A percentile compares a stretch with the other conserved stretches of the same genome.
These are phyloP conservation scores for Fregetta grallaria DNA, from an alignment of 2,113 vertebrate species.

Conservation along the genomic window DNA sequence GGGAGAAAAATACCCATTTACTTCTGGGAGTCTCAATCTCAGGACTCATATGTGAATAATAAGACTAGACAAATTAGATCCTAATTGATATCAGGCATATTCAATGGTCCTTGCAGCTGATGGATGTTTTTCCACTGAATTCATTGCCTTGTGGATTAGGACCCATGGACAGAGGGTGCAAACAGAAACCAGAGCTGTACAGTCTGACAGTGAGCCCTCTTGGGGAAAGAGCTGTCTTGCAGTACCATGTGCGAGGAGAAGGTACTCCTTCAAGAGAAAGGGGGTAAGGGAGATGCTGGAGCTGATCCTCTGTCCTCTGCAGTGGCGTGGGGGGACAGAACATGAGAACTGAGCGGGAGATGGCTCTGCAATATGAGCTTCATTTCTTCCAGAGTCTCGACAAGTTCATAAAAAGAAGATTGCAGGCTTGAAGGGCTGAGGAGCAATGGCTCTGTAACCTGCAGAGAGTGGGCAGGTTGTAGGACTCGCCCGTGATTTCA, in stretches of 20 bases:
- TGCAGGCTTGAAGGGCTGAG: not conserved
- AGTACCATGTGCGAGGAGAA: not conserved
- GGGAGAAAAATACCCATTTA: not conserved
- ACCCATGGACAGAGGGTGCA: not conserved
- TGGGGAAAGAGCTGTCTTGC: not conserved
- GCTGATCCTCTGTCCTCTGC: not conserved
- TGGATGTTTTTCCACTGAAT: not conserved
- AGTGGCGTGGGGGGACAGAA: not conserved
- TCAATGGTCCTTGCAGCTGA: not conserved
- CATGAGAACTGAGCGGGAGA: not conserved
- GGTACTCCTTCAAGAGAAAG: not conserved
- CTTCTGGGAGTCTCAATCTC: not conserved
- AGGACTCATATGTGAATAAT: conserved; percentile 11
- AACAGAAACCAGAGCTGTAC: conserved; percentile 1
- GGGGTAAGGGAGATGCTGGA: not conserved
- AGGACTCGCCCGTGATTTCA: not conserved
- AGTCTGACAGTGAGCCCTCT: not conserved
- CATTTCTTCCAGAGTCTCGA: not conserved
- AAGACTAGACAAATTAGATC: conserved; percentile 27
- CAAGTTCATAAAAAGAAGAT: not conserved
- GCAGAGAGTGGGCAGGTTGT: not conserved
- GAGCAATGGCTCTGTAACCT: not conserved
- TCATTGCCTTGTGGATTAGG: not conserved
- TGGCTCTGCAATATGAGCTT: not conserved
- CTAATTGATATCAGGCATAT: conserved; percentile 29